Percentiles rank a stretch among this genome's conserved stretches.
These are phyloP conservation scores for Caenorhabditis brenneri DNA, from an alignment of 1,140 invertebrate species.

Conservation along the genomic window DNA sequence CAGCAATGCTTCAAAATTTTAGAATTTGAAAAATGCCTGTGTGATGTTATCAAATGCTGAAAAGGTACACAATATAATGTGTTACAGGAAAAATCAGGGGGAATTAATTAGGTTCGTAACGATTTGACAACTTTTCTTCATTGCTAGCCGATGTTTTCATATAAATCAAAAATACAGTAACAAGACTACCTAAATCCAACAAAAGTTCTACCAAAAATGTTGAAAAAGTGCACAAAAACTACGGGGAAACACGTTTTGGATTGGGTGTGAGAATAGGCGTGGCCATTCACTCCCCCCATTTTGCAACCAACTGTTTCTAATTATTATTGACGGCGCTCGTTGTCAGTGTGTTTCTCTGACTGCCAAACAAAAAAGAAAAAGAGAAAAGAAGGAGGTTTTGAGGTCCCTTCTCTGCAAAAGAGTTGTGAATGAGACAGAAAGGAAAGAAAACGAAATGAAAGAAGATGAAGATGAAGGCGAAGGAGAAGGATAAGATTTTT, in stretches of 20 bases:
- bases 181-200: no score
- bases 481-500: background rate
- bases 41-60: no score
- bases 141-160: no score
- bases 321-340: constrained; percentile 51
- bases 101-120: no score
- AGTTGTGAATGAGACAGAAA: constrained; percentile 31
- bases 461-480: background rate
- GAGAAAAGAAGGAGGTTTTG: background rate
- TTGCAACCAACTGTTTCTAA: constrained; percentile 52
- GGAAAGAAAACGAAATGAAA: background rate
- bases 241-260: background rate
- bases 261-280: constrained; percentile 30
- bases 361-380: constrained; percentile 43
- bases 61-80: no score
- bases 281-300: background rate
- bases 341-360: constrained; percentile 41
- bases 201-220: background rate
- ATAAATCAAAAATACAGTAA: no score
- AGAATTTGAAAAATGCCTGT: no score
- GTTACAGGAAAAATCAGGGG: no score
- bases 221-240: background rate
- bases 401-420: constrained; percentile 42
- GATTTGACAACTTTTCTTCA: no score
- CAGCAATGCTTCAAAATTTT: no score